Percentiles rank a stretch among this genome's conserved stretches.
These are phyloP conservation scores for Penaeus vannamei DNA, from an alignment of 1,140 invertebrate species.

Conservation along the genomic window DNA sequence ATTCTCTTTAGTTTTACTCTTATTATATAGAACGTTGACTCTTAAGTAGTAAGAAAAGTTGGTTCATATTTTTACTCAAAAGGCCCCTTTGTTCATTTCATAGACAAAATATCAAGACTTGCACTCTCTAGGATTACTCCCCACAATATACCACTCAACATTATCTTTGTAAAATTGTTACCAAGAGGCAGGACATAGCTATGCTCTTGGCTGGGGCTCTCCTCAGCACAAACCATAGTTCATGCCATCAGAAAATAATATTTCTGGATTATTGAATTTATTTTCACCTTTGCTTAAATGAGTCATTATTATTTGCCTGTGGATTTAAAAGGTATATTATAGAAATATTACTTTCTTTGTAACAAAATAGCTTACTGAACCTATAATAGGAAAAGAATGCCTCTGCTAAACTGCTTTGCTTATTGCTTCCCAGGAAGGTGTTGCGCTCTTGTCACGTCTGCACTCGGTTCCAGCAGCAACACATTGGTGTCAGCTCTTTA, in stretches of 20 bases:
- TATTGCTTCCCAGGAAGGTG: too few relatives aligned
- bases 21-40: too few relatives aligned
- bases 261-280: constrained; percentile 44
- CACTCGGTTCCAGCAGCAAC: constrained; percentile 16
- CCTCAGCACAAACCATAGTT: constrained; percentile 20
- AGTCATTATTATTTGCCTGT: constrained; percentile 22
- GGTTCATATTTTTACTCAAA: too few relatives aligned
- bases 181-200: constrained; percentile 45
- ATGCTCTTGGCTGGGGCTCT: neutral
- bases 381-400: constrained; percentile 27
- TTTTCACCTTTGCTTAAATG: neutral
- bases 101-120: too few relatives aligned
- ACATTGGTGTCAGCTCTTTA: constrained; percentile 35
- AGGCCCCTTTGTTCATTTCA: too few relatives aligned
- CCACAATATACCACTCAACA: too few relatives aligned
- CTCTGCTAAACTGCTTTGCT: neutral
- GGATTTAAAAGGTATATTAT: constrained; percentile 17
- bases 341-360: constrained; percentile 67
- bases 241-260: constrained; percentile 53
- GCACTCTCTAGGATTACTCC: too few relatives aligned
- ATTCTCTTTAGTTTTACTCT: too few relatives aligned
- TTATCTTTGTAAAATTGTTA: constrained; percentile 3
- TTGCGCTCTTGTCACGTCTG: neutral
- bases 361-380: constrained; percentile 53
- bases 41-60: too few relatives aligned